Base-by-base conservation (phyloP, 2,888 invertebrate species). In the Aspidiotus rigidus region DNA sequence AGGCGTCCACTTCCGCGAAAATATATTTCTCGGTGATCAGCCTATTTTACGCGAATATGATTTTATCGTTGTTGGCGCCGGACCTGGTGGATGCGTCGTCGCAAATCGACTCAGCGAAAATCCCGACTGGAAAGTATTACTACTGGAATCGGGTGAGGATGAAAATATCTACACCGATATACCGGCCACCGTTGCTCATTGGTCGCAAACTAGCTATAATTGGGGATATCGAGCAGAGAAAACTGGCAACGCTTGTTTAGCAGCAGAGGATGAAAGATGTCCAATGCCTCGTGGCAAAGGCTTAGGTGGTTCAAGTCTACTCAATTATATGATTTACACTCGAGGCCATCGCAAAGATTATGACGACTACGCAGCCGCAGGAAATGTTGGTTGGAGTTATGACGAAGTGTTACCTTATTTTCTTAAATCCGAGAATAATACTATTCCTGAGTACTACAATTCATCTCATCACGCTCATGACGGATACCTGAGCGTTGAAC, bases 211-310 rank as follows among this genome's bases (percentile, higher is more conserved):
- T 0, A 82, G 83, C 59, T 85, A 85, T 74, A 84, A 87, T 72
- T 89, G 88, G 88, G 84, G 84, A 57, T 89, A 86, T 77, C 82
- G 81, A 62, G 84, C 86, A 72, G 84, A 85, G 74, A 84, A 83
- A 0, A 86, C 86, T 73, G 79, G 80, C 1, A 69, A 70, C 49
- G 82, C 84, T 3, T 87, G 87, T 71, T 75, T 80, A 66, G 81
- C 80, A 79, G 76, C 76, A 76, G 69, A 71, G 28, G 72, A 74
- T 55, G 71, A 74, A 53, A 64, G 73, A 41, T 75, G 75, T 70
- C 71, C 71, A 7, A 74, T 74, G 74, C 75, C 74, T 7, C 71
- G 73, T 61, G 75, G 75, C 8, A 75, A 75, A 72, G 74, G 72
- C 10, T 44, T 74, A 55, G 74, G 74, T 44, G 74, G 74, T 17